Base-by-base conservation (phyloP, 2,113 vertebrate species). In the Megaleporinus macrocephalus region DNA sequence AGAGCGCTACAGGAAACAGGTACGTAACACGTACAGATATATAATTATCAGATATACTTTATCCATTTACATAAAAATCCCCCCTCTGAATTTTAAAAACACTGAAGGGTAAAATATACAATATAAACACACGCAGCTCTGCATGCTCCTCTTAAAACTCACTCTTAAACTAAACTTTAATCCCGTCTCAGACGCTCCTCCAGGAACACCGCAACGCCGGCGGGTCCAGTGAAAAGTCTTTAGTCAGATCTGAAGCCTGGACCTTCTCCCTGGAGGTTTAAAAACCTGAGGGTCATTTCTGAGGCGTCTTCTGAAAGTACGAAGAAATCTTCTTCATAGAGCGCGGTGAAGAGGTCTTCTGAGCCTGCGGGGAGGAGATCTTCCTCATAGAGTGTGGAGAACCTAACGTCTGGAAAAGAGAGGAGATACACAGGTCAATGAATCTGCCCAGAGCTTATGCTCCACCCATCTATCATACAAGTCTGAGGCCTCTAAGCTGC, bases 321-420 rank as follows among this genome's bases (percentile, higher is more conserved):
- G 93, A 94, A 73, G 96, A 98, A 88, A 99, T 99, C 90, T 98
- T 99, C 92, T 96, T 96, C 93, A 95, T 96, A 84, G 91, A 94
- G 75, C 88, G 88, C 14, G 95, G 94, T n/a, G 94, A 92, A 72
- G 87, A 83, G 79, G 86, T 82, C 81, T 88, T 88, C 96, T 98
- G 87, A 13, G 90, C 80, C 85, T 87, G 44, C 73, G 84, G 70
- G 63, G 33, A 81, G 13, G 71, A 76, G 5, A 55, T 18, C 47
- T 83, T 84, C n/a, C 73, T 82, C 16, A 30, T 33, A 29, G 77
- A 62, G n/a, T 68, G 83, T 13, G 73, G 78, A 63, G 83, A 76
- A 22, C 41, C 3, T 9, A 75, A 71, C 1, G 22, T 41, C 73
- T 76, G 12, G 30, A 18, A 22, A 44, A 20, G 36, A 57, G 15